Conservation (phyloP, 2,113 vertebrate genomes). For the Aepyceros melampus region DNA sequence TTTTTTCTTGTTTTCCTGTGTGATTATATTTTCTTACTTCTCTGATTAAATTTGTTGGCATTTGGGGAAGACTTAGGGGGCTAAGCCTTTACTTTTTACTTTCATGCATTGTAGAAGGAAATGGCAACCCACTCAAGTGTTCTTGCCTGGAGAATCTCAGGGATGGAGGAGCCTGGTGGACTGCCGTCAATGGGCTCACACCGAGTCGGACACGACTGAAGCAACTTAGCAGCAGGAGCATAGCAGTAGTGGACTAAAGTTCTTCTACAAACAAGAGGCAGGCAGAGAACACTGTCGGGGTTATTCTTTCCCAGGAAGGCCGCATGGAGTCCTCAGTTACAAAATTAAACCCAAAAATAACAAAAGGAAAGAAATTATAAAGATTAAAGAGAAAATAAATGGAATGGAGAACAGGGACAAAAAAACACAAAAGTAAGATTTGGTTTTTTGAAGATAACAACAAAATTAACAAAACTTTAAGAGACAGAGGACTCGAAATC, state of each 20-base stretch:
- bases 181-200: no score
- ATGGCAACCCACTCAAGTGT: no score
- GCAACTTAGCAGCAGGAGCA: no score
- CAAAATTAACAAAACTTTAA: neutral
- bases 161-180: no score
- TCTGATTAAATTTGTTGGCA: neutral
- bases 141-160: no score
- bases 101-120: no score
- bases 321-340: neutral
- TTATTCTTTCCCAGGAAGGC: neutral
- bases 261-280: neutral
- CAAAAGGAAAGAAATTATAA: neutral
- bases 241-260: neutral
- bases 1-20: neutral
- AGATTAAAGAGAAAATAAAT: neutral
- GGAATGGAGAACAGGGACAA: neutral
- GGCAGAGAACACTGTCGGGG: neutral
- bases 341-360: neutral
- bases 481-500: neutral
- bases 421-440: neutral
- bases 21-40: neutral
- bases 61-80: neutral
- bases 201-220: no score
- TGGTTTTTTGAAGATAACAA: neutral
- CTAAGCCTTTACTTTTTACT: no score